Evolutionary conservation across 2,888 invertebrate genomes (phyloP), one percentile per base, ranked within the genome.

Genomic region (Megaustenia siamemsis): DNA sequence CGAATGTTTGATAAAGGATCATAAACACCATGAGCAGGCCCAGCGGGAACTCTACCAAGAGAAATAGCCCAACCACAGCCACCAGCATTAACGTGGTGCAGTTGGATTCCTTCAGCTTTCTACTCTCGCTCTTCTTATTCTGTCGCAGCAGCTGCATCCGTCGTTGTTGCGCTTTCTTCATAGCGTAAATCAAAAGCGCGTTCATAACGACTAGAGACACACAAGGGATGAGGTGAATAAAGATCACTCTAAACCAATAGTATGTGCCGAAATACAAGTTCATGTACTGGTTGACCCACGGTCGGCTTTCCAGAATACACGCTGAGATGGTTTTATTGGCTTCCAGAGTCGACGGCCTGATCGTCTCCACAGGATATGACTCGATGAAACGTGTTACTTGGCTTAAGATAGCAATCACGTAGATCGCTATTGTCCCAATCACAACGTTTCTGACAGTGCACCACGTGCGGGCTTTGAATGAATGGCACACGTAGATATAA

Each of bases 401-500:
- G 90, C 97, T 97, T 3, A 97, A 93, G 81, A 96, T 95, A 0
- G 98, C 97, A 1, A 96, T 95, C 56, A 97, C 93, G 76, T 96
- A 96, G 88, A 98, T 97, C 94, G 96, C 96, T 79, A 96, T 94
- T 53, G 97, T 96, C 90, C 96, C 97, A 88, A 96, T 96, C 93
- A 96, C 98, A 97, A 90, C 98, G 96, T 96, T 83, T 96, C 94
- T 60, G 97, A 96, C 90, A 96, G 97, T 89, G 96, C 96, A 93
- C 96, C 96, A 75, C 97, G 92, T 86, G 97, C 84, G 96, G 77
- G 89, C 84, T 89, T 91, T 35, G 0, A 97, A 96, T 0, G 98
- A 97, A 94, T 98, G 98, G 92, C 98, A 98, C 1, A 98, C 98
- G 94, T 98, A 98, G 91, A 98, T 97, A 95, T 98, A 98, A 89